Conservation (phyloP, 2,113 vertebrate genomes). For the Hydropotes inermis region DNA sequence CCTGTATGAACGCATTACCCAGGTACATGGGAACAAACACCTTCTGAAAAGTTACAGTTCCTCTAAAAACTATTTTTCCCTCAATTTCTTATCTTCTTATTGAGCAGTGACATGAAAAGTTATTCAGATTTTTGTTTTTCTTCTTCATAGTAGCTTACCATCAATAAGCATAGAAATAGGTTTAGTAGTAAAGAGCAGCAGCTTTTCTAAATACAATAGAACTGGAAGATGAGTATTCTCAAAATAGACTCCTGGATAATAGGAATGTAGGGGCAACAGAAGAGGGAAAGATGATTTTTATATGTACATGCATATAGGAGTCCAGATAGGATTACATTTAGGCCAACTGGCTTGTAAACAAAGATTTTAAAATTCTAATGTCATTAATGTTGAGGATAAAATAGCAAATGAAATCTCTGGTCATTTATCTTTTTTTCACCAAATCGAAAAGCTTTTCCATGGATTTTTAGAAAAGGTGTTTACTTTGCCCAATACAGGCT, state of each 20-base stretch:
- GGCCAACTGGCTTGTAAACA: not conserved
- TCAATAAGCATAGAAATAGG: not conserved
- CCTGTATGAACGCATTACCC: not conserved
- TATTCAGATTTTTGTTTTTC: not conserved
- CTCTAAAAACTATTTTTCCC: not conserved
- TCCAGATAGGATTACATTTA: not conserved
- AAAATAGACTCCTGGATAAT: not conserved
- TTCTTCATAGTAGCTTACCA: not conserved
- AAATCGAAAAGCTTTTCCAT: not conserved
- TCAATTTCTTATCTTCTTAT: not conserved
- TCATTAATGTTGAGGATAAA: not conserved
- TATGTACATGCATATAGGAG: not conserved
- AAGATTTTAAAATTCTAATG: not conserved
- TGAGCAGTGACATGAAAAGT: not conserved
- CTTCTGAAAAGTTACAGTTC: not conserved
- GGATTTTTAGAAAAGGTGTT: conserved; percentile 25
- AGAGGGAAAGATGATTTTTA: not conserved
- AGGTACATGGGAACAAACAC: not conserved
- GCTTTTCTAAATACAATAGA: not conserved
- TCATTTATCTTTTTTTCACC: not conserved
- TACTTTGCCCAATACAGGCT: not conserved
- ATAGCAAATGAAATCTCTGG: not conserved
- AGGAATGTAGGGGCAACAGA: not conserved
- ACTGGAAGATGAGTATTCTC: not conserved
- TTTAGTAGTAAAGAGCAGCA: not conserved